Conservation (phyloP, 2,113 vertebrate species). For the Tetrax tetrax region DNA sequence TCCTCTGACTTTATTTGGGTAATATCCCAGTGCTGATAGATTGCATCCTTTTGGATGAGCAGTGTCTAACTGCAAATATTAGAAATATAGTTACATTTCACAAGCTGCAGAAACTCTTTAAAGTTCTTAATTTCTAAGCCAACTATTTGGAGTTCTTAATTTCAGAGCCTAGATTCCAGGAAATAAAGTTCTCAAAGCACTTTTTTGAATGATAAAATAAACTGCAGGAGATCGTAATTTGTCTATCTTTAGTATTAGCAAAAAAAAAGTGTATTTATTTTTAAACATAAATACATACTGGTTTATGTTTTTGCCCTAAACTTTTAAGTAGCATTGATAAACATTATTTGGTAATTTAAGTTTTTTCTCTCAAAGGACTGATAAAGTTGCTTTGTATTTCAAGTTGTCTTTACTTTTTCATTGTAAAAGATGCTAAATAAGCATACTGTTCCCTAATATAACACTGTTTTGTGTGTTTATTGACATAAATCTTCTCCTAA, state of each 20-base stretch:
- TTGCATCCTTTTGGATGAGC: neutral
- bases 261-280: neutral
- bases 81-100: neutral
- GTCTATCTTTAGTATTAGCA: neutral
- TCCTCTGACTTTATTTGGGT: neutral
- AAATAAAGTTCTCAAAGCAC: neutral
- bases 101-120: neutral
- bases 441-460: neutral
- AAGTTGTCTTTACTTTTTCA: neutral
- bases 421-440: neutral
- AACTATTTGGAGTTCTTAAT: neutral
- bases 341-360: neutral
- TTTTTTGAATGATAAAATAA: neutral
- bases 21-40: neutral
- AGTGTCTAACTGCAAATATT: neutral
- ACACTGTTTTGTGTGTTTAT: neutral
- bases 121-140: neutral
- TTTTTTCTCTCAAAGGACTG: neutral
- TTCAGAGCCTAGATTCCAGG: neutral
- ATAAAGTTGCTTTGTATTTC: neutral
- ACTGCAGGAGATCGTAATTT: neutral
- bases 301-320: neutral
- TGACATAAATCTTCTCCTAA: constrained; percentile 9
- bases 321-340: neutral
- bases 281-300: neutral